Percentiles rank a stretch among this genome's conserved stretches.
These are phyloP conservation scores for zebrafish (Danio rerio) DNA, from an alignment of 2,113 vertebrate genomes.

Conservation along the genomic window GRCz12tu NC_133198.1:40942501-40943000, in stretches of 20 bases:
- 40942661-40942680: constrained; percentile 64
- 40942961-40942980: too few species aligned
- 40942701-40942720: constrained; percentile 12
- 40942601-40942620: constrained; percentile 27
- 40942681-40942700: constrained; percentile 61
- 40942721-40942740: not conserved
- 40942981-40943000: too few species aligned
- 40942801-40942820: not conserved
- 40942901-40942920: too few species aligned
- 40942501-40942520: not conserved
- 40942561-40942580: not conserved
- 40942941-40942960: too few species aligned
- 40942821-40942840: not conserved
- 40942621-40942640: constrained; percentile 72
- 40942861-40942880: not conserved
- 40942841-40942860: not conserved
- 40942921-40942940: too few species aligned
- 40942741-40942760: not conserved
- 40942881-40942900: too few species aligned
- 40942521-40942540: not conserved
- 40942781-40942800: not conserved
- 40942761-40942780: not conserved
- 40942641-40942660: constrained; percentile 46
- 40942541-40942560: not conserved
- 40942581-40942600: not conserved